Evolutionary conservation across 37 sponge, comb jelly and placozoan species (phyloP), one percentile per base, ranked within the genome.

Genomic region (Ianthella basta): DNA sequence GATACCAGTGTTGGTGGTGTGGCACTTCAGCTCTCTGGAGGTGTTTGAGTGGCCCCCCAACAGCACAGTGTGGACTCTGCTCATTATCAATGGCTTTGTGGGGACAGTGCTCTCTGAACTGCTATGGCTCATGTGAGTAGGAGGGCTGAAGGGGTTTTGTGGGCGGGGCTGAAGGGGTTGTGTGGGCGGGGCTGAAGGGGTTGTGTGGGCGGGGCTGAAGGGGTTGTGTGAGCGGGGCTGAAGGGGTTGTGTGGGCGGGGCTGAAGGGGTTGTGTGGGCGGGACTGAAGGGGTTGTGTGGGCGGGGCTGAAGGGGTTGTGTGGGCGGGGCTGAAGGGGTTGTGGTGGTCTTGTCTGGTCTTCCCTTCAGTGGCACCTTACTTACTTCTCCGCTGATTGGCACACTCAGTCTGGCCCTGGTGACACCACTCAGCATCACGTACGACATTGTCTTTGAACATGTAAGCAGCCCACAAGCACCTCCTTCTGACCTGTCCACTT

Each of bases 41-140:
- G n/a, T 33, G 16, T 96, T 96, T 74, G 67, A 88, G 60, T 65
- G 88, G 59, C 96, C 96, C 0, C 91, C 91, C 56, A 63, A 70
- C 72, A 65, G 66, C 10, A 65, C 82, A 5, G 70, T 96, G n/a
- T 88, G 94, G 87, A 96, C 94, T 0, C 85, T 93, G 3, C 87
- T 96, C 15, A 61, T 96, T 25, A 70, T 94, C 23, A 90, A 94
- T 60, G 94, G 94, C 18, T 94, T 94, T 60, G 70, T 90, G n/a
- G 96, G 96, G 12, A 96, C 96, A 5, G 96, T 96, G 21, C 84
- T 96, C 70, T 96, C 96, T 33, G 96, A 96, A 59, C 88, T 96
- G 14, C 84, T 96, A 30, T 92, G 93, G 96, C 80, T 96, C 41
- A 90, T 93, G 96, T 96, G 70, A 84, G 93, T 53, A 0, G 23